phyloP scores from a whole-genome alignment of 2,797 vertebrate species.

The Leptatherina wallacei region DNA sequence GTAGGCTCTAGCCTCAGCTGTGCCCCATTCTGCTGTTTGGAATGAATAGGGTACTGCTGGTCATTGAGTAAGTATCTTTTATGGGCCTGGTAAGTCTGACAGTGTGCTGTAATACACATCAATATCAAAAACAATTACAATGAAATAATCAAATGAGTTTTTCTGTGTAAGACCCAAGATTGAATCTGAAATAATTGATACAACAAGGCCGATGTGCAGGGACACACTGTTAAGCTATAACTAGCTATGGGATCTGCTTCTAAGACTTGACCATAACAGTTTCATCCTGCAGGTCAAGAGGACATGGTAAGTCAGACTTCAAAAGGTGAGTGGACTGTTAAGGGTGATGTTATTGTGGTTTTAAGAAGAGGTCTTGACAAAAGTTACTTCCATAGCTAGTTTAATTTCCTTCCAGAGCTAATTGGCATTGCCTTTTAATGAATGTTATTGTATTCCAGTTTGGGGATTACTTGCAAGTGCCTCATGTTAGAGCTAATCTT shows the following conservation, averaged over 20 bases:
- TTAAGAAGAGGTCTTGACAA: slow-evolving; percentile 80
- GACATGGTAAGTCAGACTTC: slow-evolving; percentile 78
- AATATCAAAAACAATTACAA: slow-evolving; percentile 79
- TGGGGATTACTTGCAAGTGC: slow-evolving; percentile 9
- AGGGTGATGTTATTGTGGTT: slow-evolving; percentile 45
- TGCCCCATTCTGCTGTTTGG: slow-evolving; percentile 94
- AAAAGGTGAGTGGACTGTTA: slow-evolving; percentile 75
- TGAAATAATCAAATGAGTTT: slow-evolving; percentile 82
- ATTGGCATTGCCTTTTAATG: slow-evolving; percentile 49
- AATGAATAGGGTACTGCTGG: slow-evolving; percentile 95
- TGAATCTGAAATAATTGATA: slow-evolving; percentile 62
- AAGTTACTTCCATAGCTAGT: slow-evolving; percentile 88
- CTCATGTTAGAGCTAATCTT: slow-evolving; percentile 19
- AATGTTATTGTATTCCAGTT: slow-evolving; percentile 24
- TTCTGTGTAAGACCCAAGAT: slow-evolving; percentile 91
- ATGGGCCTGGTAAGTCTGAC: slow-evolving; percentile 93
- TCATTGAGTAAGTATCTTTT: slow-evolving; percentile 92
- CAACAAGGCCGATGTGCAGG: slow-evolving; percentile 81
- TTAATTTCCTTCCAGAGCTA: slow-evolving; percentile 57
- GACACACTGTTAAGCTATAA: slow-evolving; percentile 80
- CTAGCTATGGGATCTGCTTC: slow-evolving; percentile 86
- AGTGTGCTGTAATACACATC: slow-evolving; percentile 86
- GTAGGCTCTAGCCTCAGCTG: slow-evolving; percentile 92
- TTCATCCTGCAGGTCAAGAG: slow-evolving; percentile 81
- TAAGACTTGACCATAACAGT: slow-evolving; percentile 73